A percentile compares a stretch with the other conserved stretches of the same genome.
phyloP scores from a whole-genome alignment of 2,113 vertebrate species.

The Anoura caudifer region DNA sequence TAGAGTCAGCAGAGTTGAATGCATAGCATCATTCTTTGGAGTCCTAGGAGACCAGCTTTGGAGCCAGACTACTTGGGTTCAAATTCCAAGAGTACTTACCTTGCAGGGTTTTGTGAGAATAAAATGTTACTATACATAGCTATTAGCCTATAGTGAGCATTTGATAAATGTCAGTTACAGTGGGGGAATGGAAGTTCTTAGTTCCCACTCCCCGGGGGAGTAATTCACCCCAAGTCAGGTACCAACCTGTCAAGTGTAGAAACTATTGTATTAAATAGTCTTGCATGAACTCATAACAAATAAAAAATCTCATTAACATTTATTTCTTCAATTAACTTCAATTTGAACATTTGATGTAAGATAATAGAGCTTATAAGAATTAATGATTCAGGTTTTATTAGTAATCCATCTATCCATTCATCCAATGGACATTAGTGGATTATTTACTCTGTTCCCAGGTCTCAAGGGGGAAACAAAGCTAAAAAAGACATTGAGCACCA shows the following conservation, averaged over 20 bases:
- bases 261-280: neutral
- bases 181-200: neutral
- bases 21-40: neutral
- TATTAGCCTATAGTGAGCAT: neutral
- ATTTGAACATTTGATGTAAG: neutral
- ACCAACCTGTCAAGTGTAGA: neutral
- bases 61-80: neutral
- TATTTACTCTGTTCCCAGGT: neutral
- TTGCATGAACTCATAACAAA: neutral
- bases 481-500: neutral
- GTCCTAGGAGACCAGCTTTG: neutral
- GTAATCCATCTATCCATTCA: neutral
- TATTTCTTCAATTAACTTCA: neutral
- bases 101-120: neutral
- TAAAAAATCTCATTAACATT: neutral
- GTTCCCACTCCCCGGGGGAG: neutral
- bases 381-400: neutral
- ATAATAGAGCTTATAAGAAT: neutral
- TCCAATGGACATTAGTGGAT: neutral
- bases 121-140: neutral
- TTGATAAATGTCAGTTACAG: neutral
- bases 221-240: neutral
- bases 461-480: neutral
- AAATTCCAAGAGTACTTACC: neutral
- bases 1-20: neutral